phyloP scores from a whole-genome alignment of 1,140 invertebrate genomes.

The Drosophila insularis region DNA sequence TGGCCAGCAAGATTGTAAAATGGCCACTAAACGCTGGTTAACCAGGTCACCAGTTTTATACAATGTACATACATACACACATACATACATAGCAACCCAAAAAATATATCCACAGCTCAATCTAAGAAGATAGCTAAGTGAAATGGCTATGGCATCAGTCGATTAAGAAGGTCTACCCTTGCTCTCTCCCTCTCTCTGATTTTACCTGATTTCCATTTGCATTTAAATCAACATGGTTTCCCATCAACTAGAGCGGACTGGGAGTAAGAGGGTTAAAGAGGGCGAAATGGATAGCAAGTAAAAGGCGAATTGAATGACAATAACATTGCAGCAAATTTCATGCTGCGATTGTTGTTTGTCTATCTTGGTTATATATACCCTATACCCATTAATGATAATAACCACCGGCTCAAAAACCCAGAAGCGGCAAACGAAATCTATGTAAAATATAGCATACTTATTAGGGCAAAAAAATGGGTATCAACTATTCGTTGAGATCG shows the following conservation, averaged over 20 bases:
- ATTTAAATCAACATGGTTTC: slow-evolving; percentile 64
- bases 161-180: slow-evolving; percentile 26
- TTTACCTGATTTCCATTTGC: slow-evolving; percentile 51
- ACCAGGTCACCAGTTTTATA: slow-evolving; percentile 15
- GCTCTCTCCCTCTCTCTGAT: neutral
- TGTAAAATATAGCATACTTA: neutral
- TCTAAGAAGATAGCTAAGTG: slow-evolving; percentile 2
- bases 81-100: neutral
- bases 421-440: neutral
- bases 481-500: neutral
- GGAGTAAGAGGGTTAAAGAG: neutral
- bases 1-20: slow-evolving; percentile 39
- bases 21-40: slow-evolving; percentile 15
- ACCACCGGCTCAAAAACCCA: neutral
- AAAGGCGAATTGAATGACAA: slow-evolving; percentile 20
- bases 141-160: slow-evolving; percentile 21
- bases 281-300: neutral
- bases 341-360: slow-evolving; percentile 18
- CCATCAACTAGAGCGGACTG: neutral
- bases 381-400: neutral
- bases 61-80: too few relatives aligned
- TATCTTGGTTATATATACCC: neutral
- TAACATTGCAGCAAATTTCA: slow-evolving; percentile 14
- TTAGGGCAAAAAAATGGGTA: neutral
- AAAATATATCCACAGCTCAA: slow-evolving; percentile 6